phyloP scores from a whole-genome alignment of 2,888 invertebrate genomes.

The Hipparchia semele region DNA sequence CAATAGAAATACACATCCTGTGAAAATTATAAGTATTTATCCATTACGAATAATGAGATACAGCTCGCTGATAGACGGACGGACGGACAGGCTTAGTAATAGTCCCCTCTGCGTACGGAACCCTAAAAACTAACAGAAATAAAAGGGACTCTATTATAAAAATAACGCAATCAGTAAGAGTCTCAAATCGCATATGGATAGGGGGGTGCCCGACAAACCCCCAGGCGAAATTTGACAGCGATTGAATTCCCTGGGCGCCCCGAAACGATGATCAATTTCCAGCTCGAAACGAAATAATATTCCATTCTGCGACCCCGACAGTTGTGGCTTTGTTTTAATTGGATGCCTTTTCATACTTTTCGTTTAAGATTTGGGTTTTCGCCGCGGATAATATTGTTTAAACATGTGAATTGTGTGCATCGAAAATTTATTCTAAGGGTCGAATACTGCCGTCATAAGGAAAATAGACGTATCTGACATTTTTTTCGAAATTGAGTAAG shows the following conservation, averaged over 20 bases:
- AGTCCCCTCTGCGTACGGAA: too few species aligned
- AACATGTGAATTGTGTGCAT: not conserved
- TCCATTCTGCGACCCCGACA: slow-evolving; percentile 60
- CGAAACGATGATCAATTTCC: slow-evolving; percentile 68
- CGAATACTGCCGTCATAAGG: too few species aligned
- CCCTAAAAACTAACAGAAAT: not conserved
- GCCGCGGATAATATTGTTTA: not conserved
- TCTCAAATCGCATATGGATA: slow-evolving; percentile 23
- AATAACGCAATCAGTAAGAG: slow-evolving; percentile 15
- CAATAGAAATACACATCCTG: too few species aligned
- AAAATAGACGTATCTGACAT: too few species aligned
- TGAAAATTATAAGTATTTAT: too few species aligned
- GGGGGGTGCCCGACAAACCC: slow-evolving; percentile 28
- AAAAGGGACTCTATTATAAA: not conserved
- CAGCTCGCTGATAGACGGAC: too few species aligned
- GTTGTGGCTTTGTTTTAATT: slow-evolving; percentile 43
- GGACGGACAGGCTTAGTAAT: too few species aligned
- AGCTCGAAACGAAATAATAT: slow-evolving; percentile 69
- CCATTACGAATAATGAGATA: too few species aligned
- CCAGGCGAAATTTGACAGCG: slow-evolving; percentile 59
- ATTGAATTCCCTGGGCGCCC: slow-evolving; percentile 58
- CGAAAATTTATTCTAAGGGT: not conserved
- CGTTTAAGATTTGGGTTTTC: slow-evolving; percentile 31
- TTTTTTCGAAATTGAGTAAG: too few species aligned
- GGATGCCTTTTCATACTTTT: slow-evolving; percentile 40